Evolutionary conservation across 2,888 invertebrate species (phyloP), one percentile per base, ranked within the genome.

Genomic region (Clusia tigrina): DNA sequence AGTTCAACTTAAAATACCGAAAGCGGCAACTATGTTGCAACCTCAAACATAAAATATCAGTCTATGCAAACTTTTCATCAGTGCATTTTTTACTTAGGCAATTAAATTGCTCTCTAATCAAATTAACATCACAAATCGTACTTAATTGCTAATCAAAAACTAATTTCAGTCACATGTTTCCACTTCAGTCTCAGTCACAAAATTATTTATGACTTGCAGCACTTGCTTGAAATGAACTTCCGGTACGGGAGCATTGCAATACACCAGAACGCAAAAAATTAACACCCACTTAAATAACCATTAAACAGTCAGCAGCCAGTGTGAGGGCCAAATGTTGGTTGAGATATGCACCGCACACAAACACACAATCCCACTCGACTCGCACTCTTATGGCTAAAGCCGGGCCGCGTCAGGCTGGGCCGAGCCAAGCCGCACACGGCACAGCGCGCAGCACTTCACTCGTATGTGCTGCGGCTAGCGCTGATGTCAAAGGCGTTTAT

Each of bases 221-320:
- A 32, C 9, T 17, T 20, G n/a, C n/a, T n/a, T 26, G 57, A 61
- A 52, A 64, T 67, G 54, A 65, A 62, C 48, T 62, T 59, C 56
- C 63, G 37, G 62, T 60, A 56, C 62, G 66, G 65, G 63, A 62
- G 62, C 59, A 64, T 48, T 62, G 20, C 55, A 46, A 10, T 53
- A 56, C 42, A 54, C 17, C 0, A 54, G 17, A 60, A 57, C 51
- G 15, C 26, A 63, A 48, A 65, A 68, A 68, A 68, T 69, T 69
- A 69, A 67, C 69, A 71, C 68, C 68, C 71, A 71, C 69, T 71
- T 71, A 69, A 69, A 71, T 63, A 66, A 23, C 68, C 68, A 71
- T 71, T 69, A 71, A 69, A 60, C 65, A 65, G 63, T 54, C 25
- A 23, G 42, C 62, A 22, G 20, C 55, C n/a, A n/a, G n/a, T n/a